Evolutionary conservation across 30 jellyfish, hydroid and myxozoan genomes (phyloP).

Genomic region (Morbakka virulenta): DNA sequence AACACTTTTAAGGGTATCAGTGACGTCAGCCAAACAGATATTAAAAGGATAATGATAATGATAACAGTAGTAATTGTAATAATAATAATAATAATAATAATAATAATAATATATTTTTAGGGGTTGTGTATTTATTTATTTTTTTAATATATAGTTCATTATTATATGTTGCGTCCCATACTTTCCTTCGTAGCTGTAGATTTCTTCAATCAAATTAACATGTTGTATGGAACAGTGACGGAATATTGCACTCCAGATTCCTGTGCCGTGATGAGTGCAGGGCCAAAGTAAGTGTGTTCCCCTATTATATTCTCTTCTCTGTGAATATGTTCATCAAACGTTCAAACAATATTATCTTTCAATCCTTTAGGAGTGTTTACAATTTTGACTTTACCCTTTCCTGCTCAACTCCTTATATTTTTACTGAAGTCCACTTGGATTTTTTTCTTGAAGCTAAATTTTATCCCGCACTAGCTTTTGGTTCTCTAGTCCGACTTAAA

Average conservation of each 20-base stretch:
- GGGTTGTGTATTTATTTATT: background rate
- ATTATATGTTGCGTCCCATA: background rate
- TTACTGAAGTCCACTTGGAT: background rate
- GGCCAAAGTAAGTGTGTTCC: constrained; percentile 68
- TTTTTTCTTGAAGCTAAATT: too few species aligned
- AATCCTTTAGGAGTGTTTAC: too few species aligned
- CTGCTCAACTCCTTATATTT: too few species aligned
- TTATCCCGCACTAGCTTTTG: too few species aligned
- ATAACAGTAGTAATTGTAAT: too few species aligned
- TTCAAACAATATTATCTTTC: background rate
- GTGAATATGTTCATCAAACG: background rate
- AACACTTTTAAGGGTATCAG: background rate
- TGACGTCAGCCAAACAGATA: background rate
- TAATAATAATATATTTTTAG: background rate
- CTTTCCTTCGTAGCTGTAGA: constrained; percentile 69
- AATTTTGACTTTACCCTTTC: too few species aligned
- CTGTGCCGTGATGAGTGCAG: constrained; percentile 99
- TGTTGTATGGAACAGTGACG: constrained; percentile 92
- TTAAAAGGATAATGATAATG: too few species aligned
- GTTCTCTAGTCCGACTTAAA: too few species aligned
- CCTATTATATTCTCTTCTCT: background rate
- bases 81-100: too few species aligned
- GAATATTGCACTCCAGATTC: constrained; percentile 96
- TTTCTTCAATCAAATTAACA: constrained; percentile 94
- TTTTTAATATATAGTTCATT: background rate